A percentile compares a stretch with the other conserved stretches of the same genome.
Conservation (phyloP, 2,797 vertebrate species). For the Miichthys miiuy region DNA sequence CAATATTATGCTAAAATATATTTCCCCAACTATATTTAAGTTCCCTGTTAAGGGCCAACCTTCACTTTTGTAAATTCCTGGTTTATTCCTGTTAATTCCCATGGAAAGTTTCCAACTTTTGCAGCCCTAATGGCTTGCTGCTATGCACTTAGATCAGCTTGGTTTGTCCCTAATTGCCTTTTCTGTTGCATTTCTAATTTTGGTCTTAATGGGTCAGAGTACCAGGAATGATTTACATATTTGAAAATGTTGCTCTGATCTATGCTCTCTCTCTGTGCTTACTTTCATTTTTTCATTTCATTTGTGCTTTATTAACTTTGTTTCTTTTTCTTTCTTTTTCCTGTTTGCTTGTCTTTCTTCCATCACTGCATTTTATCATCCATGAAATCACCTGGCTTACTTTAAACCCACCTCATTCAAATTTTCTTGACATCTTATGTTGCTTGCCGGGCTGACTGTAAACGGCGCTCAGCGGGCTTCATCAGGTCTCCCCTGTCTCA, state of each 20-base stretch:
- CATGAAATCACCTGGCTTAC: conserved; percentile 65
- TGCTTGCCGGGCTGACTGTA: conserved; percentile 52
- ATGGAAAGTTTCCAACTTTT: too few species aligned
- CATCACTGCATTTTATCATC: conserved; percentile 62
- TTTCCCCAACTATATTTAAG: too few species aligned
- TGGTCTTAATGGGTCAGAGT: conserved; percentile 44
- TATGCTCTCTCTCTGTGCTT: conserved; percentile 56
- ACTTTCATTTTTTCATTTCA: conserved; percentile 73
- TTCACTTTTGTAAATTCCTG: too few species aligned
- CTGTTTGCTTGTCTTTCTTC: conserved; percentile 64
- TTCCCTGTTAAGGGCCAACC: too few species aligned
- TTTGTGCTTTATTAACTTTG: conserved; percentile 77
- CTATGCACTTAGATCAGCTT: not conserved
- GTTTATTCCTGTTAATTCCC: too few species aligned
- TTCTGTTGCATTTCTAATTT: conserved; percentile 33
- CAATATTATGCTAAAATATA: too few species aligned
- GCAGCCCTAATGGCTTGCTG: not conserved
- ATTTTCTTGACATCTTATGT: not conserved
- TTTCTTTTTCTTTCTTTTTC: conserved; percentile 66
- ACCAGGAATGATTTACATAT: not conserved
- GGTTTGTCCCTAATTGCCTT: conserved; percentile 26
- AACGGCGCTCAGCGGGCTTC: conserved; percentile 87
- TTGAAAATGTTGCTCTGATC: conserved; percentile 54
- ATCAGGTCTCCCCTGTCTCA: conserved; percentile 92
- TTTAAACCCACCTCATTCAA: conserved; percentile 46